A percentile compares a stretch with the other conserved stretches of the same genome.
These are phyloP conservation scores for Drosophila eohydei DNA, from an alignment of 2,888 invertebrate genomes.

Conservation along the genomic window DNA sequence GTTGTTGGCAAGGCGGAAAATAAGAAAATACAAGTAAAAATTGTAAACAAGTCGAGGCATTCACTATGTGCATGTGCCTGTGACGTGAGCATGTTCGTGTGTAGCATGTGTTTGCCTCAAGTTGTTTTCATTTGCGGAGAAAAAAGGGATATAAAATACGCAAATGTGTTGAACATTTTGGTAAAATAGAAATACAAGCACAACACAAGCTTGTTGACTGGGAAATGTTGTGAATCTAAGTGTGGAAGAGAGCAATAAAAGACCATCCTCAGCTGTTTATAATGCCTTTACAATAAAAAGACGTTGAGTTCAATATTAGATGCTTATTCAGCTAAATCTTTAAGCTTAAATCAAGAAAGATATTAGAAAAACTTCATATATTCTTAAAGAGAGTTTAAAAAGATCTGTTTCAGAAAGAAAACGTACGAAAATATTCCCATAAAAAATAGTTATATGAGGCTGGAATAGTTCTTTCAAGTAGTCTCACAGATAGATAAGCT, in stretches of 20 bases:
- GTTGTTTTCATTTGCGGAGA: slow-evolving; percentile 23
- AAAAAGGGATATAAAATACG: slow-evolving; percentile 23
- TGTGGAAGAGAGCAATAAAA: neutral
- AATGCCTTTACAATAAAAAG: neutral
- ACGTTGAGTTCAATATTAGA: neutral
- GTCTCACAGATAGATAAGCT: neutral
- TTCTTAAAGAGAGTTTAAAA: neutral
- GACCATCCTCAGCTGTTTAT: neutral
- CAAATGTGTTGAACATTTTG: slow-evolving; percentile 32
- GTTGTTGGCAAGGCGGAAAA: slow-evolving; percentile 18
- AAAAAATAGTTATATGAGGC: neutral
- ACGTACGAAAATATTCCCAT: neutral
- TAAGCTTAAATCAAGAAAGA: no score
- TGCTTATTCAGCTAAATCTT: neutral
- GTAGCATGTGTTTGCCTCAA: slow-evolving; percentile 36
- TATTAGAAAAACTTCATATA: no score
- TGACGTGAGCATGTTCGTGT: neutral
- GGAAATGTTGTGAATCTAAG: neutral
- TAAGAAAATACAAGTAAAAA: slow-evolving; percentile 25
- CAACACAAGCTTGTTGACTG: neutral
- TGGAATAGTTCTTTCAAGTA: neutral
- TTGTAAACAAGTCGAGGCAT: slow-evolving; percentile 33
- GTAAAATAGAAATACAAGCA: slow-evolving; percentile 14
- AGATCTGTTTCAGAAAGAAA: no score
- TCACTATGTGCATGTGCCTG: neutral